Evolutionary conservation across 2,888 invertebrate species (phyloP).

Genomic region (Cryptophagus acutangulus): DNA sequence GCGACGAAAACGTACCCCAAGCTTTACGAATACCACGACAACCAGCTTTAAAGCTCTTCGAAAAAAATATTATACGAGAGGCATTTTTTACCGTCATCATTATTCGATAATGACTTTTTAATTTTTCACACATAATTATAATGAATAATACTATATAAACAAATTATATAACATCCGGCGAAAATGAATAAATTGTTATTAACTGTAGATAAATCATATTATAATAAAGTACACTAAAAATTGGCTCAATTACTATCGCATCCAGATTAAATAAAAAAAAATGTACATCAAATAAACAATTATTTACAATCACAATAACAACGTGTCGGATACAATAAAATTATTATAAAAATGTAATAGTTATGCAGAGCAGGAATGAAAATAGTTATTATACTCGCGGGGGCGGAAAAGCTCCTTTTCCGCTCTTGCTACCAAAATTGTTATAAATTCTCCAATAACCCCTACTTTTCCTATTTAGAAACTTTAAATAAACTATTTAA

Average conservation of each 20-base stretch:
- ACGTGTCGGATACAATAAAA: conserved; percentile 6
- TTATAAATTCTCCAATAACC: too few relatives aligned
- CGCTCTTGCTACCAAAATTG: too few relatives aligned
- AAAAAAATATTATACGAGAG: background rate
- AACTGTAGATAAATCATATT: conserved; percentile 13
- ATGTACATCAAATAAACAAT: conserved; percentile 11
- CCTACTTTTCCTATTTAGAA: too few relatives aligned
- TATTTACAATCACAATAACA: conserved; percentile 12
- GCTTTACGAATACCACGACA: too few relatives aligned
- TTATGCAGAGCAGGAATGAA: background rate
- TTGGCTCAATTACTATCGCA: conserved; percentile 15
- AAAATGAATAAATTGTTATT: conserved; percentile 13
- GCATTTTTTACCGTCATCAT: background rate
- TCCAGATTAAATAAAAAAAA: conserved; percentile 11
- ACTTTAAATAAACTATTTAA: too few relatives aligned
- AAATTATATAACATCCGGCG: conserved; percentile 24
- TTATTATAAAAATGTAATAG: conserved; percentile 4
- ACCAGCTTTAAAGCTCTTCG: too few relatives aligned
- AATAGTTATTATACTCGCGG: too few relatives aligned
- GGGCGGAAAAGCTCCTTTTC: too few relatives aligned
- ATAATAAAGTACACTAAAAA: conserved; percentile 14
- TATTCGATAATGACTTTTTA: conserved; percentile 27
- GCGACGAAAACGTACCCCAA: too few relatives aligned
- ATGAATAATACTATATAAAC: conserved; percentile 20
- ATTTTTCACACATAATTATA: conserved; percentile 27